These are phyloP conservation scores for Mormyrus iriodes DNA, from an alignment of 2,113 vertebrate genomes.

Conservation along the genomic window DNA sequence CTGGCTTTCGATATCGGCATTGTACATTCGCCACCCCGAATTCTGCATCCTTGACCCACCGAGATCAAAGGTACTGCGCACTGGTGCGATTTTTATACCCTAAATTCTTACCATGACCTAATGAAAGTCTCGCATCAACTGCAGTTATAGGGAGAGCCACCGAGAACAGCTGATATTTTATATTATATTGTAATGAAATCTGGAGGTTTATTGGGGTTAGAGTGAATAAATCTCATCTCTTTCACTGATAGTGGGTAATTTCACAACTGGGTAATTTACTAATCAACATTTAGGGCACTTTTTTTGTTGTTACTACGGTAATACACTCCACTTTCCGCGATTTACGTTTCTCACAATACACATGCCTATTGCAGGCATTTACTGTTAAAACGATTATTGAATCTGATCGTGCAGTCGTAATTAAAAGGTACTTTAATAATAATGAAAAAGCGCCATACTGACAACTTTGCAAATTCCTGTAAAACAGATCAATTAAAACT, in stretches of 20 bases:
- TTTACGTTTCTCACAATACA: neutral
- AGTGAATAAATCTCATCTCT: neutral
- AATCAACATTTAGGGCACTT: neutral
- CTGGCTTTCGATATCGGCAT: neutral
- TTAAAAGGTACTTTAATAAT: neutral
- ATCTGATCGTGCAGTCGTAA: too few relatives aligned
- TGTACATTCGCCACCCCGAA: neutral
- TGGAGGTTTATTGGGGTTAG: neutral
- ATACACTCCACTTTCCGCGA: neutral
- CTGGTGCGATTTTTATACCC: neutral
- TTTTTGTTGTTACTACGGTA: neutral
- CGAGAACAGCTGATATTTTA: neutral
- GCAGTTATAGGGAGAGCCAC: neutral
- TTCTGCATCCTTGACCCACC: neutral
- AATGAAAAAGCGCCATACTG: neutral
- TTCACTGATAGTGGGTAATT: neutral
- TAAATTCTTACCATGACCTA: neutral
- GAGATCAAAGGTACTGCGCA: neutral
- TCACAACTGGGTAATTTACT: neutral
- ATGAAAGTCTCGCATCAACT: neutral
- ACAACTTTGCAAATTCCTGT: neutral
- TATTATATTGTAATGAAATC: neutral
- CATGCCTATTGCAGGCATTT: neutral
- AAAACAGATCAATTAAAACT: neutral
- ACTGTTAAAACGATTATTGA: neutral